Percentiles rank a stretch among this genome's conserved stretches.
These are phyloP conservation scores for Mallotus villosus DNA, from an alignment of 2,797 vertebrate species.

Conservation along the genomic window DNA sequence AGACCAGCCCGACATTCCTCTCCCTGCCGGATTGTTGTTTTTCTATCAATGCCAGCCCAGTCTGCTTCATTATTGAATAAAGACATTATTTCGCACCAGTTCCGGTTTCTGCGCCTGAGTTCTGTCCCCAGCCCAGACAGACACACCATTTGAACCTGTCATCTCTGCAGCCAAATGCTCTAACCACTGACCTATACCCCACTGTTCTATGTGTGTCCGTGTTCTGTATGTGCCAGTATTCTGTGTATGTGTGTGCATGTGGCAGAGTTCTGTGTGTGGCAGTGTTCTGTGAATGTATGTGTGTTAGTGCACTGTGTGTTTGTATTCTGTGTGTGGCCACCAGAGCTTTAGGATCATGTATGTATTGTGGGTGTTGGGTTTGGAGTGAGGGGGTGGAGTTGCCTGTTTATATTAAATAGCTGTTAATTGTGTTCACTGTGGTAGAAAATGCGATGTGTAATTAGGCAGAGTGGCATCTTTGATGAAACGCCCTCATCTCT, in stretches of 20 bases:
- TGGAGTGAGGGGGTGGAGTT: neutral
- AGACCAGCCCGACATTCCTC: too few species aligned
- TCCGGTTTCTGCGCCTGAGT: too few species aligned
- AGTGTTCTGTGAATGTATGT: neutral
- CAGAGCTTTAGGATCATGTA: neutral
- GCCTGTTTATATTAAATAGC: constrained; percentile 13
- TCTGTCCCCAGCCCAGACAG: too few species aligned
- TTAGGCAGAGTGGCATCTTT: constrained; percentile 11
- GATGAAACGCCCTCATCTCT: constrained; percentile 17
- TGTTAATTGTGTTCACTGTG: constrained; percentile 15
- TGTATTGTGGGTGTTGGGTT: neutral
- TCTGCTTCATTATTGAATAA: too few species aligned
- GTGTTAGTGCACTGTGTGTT: constrained; percentile 2
- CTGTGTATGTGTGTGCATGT: neutral
- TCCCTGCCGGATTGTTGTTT: too few species aligned
- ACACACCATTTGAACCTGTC: too few species aligned
- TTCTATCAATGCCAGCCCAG: too few species aligned
- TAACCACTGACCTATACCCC: too few species aligned
- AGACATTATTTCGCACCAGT: too few species aligned
- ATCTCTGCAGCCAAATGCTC: too few species aligned
- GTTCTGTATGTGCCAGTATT: constrained; percentile 4
- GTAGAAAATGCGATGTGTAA: constrained; percentile 15
- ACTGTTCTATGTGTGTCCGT: too few species aligned
- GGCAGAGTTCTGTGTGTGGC: neutral
- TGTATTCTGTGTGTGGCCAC: neutral